phyloP scores from a whole-genome alignment of 2,888 invertebrate species.

The Chrysolina oricalcia region DNA sequence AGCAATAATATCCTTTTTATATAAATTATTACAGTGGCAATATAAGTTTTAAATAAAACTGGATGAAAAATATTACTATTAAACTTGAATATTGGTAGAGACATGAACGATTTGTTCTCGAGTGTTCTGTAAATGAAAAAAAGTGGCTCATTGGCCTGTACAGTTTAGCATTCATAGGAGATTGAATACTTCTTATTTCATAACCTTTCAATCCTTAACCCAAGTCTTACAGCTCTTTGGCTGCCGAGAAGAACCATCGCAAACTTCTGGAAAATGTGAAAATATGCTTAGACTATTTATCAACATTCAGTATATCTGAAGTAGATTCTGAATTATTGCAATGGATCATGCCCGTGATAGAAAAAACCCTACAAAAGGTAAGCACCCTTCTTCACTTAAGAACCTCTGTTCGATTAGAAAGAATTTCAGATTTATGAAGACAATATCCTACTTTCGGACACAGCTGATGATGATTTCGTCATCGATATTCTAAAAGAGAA shows the following conservation, averaged over 20 bases:
- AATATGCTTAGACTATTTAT: constrained; percentile 35
- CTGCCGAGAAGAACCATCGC: constrained; percentile 22
- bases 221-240: constrained; percentile 34
- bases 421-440: constrained; percentile 51
- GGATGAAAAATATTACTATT: too few relatives aligned
- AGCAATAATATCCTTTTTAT: constrained; percentile 45
- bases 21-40: neutral
- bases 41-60: neutral
- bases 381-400: neutral
- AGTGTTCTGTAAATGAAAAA: too few relatives aligned
- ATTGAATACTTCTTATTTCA: too few relatives aligned
- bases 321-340: constrained; percentile 44
- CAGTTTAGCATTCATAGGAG: too few relatives aligned
- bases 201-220: constrained; percentile 30
- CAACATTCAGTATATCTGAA: constrained; percentile 40
- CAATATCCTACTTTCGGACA: constrained; percentile 51
- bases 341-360: constrained; percentile 46
- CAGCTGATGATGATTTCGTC: constrained; percentile 52
- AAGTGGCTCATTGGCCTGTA: too few relatives aligned
- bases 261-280: constrained; percentile 38
- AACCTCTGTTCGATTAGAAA: neutral
- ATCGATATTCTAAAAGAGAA: constrained; percentile 53
- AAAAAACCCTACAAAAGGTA: constrained; percentile 46
- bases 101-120: too few relatives aligned
- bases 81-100: too few relatives aligned